These are phyloP conservation scores for Pectinophora gossypiella DNA, from an alignment of 1,140 invertebrate species.

Conservation along the genomic window DNA sequence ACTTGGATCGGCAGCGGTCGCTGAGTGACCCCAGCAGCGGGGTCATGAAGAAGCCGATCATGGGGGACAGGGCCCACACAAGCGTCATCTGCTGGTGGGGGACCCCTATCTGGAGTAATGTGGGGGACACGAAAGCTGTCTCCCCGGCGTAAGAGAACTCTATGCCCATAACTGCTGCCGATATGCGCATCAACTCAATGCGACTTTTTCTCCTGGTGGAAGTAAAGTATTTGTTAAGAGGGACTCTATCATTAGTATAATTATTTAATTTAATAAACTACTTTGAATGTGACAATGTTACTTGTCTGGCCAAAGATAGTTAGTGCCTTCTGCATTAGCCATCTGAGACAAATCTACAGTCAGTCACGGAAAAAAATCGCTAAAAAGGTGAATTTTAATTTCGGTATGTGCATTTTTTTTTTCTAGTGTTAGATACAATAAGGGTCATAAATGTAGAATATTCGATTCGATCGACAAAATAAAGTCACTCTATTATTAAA, in stretches of 20 bases:
- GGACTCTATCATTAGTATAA: not conserved
- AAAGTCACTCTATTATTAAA: too few relatives aligned
- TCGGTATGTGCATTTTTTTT: too few relatives aligned
- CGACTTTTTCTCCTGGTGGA: conserved; percentile 85
- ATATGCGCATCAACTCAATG: conserved; percentile 89
- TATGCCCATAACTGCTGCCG: conserved; percentile 96
- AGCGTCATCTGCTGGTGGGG: conserved; percentile 94
- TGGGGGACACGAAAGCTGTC: conserved; percentile 97
- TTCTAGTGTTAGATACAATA: too few relatives aligned
- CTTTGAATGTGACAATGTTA: too few relatives aligned
- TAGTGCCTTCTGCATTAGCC: too few relatives aligned
- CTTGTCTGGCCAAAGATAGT: too few relatives aligned
- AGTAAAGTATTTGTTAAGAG: conserved; percentile 11
- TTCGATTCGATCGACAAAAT: too few relatives aligned
- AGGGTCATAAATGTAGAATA: too few relatives aligned
- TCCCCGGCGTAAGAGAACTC: conserved; percentile 98
- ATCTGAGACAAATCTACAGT: too few relatives aligned
- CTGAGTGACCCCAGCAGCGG: conserved; percentile 94
- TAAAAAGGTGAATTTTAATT: too few relatives aligned
- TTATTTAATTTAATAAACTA: too few relatives aligned
- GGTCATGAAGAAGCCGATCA: conserved; percentile 95
- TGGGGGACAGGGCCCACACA: conserved; percentile 94
- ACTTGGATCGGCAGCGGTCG: conserved; percentile 87
- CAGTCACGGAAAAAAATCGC: too few relatives aligned
- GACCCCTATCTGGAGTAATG: conserved; percentile 93